Evolutionary conservation across 2,888 invertebrate species (phyloP), one percentile per base, ranked within the genome.

Genomic region (Augochlorella aurata): DNA sequence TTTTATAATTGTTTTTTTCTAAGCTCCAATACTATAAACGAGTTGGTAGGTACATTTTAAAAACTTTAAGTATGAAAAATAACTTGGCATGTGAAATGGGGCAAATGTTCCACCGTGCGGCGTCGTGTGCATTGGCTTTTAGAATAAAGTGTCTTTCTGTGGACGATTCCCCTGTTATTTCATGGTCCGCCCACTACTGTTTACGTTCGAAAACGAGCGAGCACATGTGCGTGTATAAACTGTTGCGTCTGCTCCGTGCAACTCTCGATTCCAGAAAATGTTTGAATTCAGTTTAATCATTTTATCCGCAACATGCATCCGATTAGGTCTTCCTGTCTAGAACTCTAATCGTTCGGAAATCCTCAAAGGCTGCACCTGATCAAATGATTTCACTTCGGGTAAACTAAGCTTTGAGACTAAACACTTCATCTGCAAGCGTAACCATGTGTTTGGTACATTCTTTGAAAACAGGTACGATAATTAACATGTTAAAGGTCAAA

Each of bases 201-300:
- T 84, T 84, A 84, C 80, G 69, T 77, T 72, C 12, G 86, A 77
- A 79, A 84, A 81, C 71, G 79, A 82, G 80, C 76, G 78, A 47
- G 38, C 88, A 84, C 82, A 87, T 84, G 82, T 76, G 80, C 75
- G 54, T 50, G 61, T 79, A 79, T 85, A 79, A 81, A 81, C 86
- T 83, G 68, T 83, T 49, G 72, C 65, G 50, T 69, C 69, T 61
- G 44, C 24, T 24, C 16, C 16, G 69, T 67, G n/a, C 44, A 72
- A 75, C 61, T 74, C 47, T 50, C 54, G 73, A 49, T 69, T 65
- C 54, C 18, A 21, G 45, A 24, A 69, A 70, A 70, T 50, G 52
- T 44, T 29, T n/a, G 44, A 65, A 44, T 44, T 44, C 65, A 10
- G n/a, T 65, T 5, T 38, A 44, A 44, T 44, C 44, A 38, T 44